Evolutionary conservation across 2,797 vertebrate genomes (phyloP).

Genomic region (Rhodeus uyekii): DNA sequence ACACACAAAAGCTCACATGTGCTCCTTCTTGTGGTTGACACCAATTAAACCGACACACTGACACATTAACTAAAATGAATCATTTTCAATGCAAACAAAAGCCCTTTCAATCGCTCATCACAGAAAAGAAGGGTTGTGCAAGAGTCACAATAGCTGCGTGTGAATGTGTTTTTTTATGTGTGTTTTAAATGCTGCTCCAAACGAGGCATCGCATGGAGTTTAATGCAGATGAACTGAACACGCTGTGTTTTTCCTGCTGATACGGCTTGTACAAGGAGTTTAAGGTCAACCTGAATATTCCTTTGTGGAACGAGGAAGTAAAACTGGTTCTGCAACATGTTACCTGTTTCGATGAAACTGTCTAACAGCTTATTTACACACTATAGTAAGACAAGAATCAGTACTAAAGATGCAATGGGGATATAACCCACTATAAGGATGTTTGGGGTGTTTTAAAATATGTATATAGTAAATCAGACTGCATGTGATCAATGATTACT

Average conservation of each 20-base stretch:
- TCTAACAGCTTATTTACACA: background rate
- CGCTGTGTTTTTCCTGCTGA: background rate
- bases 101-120: background rate
- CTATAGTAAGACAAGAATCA: background rate
- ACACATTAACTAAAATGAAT: background rate
- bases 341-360: constrained; percentile 56
- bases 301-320: constrained; percentile 45
- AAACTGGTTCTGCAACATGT: constrained; percentile 51
- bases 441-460: background rate
- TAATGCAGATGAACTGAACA: background rate
- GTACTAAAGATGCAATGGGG: background rate
- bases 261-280: background rate
- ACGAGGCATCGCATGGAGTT: background rate
- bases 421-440: background rate
- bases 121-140: background rate
- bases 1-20: background rate
- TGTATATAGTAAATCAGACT: background rate
- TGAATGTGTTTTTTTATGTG: background rate
- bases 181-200: background rate
- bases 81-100: background rate
- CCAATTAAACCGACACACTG: constrained; percentile 5
- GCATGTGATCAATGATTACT: background rate
- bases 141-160: background rate
- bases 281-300: constrained; percentile 33
- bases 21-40: background rate